Percentiles rank a stretch among this genome's conserved stretches.
phyloP scores from a whole-genome alignment of 2,888 invertebrate genomes.

The Alcis repandata region DNA sequence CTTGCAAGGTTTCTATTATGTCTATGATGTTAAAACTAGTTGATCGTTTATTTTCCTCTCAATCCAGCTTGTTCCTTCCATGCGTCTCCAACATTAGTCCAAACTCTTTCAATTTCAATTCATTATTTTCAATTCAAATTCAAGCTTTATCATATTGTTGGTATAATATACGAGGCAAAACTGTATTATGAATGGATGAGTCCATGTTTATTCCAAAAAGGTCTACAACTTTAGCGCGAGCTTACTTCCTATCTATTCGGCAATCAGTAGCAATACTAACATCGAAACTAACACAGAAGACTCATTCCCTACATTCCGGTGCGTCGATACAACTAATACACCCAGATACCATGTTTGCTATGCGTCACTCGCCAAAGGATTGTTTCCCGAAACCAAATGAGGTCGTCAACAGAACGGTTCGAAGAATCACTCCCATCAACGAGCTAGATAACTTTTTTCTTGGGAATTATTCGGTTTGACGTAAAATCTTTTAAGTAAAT shows the following conservation, averaged over 20 bases:
- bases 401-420: slow-evolving; percentile 55
- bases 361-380: slow-evolving; percentile 65
- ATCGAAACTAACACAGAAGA: not conserved
- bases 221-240: not conserved
- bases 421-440: slow-evolving; percentile 54
- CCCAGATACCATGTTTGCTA: slow-evolving; percentile 29
- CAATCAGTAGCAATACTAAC: not conserved
- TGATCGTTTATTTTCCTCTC: too few species aligned
- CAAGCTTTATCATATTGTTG: too few species aligned
- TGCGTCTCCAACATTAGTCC: too few species aligned
- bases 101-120: too few species aligned
- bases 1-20: too few species aligned
- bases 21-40: too few species aligned
- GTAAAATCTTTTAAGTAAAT: not conserved
- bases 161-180: too few species aligned
- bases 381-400: slow-evolving; percentile 64
- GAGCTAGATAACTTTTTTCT: slow-evolving; percentile 46
- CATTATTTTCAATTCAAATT: too few species aligned
- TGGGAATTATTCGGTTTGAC: slow-evolving; percentile 38
- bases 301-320: slow-evolving; percentile 1
- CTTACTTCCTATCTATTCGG: not conserved
- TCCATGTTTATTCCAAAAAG: not conserved
- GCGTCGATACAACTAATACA: slow-evolving; percentile 5
- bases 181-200: not conserved
- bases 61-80: too few species aligned